A percentile compares a stretch with the other conserved stretches of the same genome.
phyloP scores from a whole-genome alignment of 2,113 vertebrate genomes.

The Narcine bancroftii region DNA sequence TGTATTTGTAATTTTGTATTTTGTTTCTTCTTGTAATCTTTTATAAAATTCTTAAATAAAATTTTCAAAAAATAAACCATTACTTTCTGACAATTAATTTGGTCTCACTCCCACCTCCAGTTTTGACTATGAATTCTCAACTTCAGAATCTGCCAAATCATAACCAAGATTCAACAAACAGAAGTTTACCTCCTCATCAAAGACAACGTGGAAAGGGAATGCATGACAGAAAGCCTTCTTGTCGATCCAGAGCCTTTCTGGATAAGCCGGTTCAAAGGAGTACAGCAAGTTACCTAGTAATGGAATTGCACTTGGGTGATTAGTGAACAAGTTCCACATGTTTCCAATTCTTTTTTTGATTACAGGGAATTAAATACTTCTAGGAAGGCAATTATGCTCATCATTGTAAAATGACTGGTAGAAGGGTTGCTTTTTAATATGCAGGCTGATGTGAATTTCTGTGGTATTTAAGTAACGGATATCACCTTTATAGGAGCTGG shows the following conservation, averaged over 20 bases:
- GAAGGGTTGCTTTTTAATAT: background rate
- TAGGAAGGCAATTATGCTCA: background rate
- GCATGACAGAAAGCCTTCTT: constrained; percentile 57
- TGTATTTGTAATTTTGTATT: too few species aligned
- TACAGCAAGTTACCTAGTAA: constrained; percentile 46
- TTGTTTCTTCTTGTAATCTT: too few species aligned
- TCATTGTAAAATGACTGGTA: background rate
- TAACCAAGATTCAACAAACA: background rate
- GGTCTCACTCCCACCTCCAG: background rate
- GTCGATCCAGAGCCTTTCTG: constrained; percentile 58
- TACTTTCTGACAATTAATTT: background rate
- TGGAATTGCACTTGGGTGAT: background rate
- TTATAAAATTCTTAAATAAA: too few species aligned
- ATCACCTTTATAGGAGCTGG: too few species aligned
- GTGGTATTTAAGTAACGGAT: too few species aligned
- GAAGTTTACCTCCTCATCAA: constrained; percentile 57
- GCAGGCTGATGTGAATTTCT: too few species aligned
- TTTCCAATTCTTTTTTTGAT: background rate
- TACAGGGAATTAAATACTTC: background rate
- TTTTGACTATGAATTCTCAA: background rate
- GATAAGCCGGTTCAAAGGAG: constrained; percentile 55
- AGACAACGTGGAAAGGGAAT: constrained; percentile 63
- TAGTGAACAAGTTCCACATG: background rate
- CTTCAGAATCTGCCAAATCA: background rate
- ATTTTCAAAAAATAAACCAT: too few species aligned